Percentiles rank a stretch among this genome's conserved stretches.
These are phyloP conservation scores for Galaxea fascicularis DNA, from an alignment of 92 coral and sea anemone genomes.

Conservation along the genomic window DNA sequence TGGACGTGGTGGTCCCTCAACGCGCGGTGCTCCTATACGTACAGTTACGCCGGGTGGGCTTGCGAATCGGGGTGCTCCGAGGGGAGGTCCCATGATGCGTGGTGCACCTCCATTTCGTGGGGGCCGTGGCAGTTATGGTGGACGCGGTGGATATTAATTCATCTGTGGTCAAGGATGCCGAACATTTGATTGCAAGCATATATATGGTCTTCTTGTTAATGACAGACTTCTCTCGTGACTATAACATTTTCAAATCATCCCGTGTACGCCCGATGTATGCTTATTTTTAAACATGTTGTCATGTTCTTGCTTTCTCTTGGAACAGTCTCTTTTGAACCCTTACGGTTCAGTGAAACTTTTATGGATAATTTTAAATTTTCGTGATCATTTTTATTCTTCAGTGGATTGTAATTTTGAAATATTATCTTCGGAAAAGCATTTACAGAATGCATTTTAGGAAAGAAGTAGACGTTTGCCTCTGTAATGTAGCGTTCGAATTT, in stretches of 20 bases:
- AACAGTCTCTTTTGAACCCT: background rate
- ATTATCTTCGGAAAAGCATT: background rate
- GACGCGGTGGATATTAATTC: constrained; percentile 49
- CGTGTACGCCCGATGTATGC: background rate
- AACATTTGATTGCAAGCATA: background rate
- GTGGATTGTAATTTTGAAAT: background rate
- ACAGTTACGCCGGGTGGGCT: constrained; percentile 37
- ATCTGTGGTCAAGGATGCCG: background rate
- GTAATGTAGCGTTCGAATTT: no score
- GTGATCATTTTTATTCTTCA: background rate
- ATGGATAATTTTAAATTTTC: background rate
- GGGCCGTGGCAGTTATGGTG: constrained; percentile 54
- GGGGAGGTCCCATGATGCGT: constrained; percentile 56
- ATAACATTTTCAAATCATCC: background rate
- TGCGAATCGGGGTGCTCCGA: constrained; percentile 32
- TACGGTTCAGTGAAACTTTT: background rate
- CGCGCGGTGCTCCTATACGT: constrained; percentile 49
- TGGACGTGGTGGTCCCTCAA: constrained; percentile 24
- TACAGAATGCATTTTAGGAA: no score
- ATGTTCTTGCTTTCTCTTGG: background rate
- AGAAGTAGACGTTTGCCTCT: no score
- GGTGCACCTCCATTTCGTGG: constrained; percentile 53
- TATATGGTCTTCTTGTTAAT: background rate
- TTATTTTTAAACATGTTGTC: background rate
- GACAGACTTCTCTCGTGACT: background rate